These are phyloP conservation scores for Limnodromus scolopaceus DNA, from an alignment of 2,797 vertebrate species.

Conservation along the genomic window DNA sequence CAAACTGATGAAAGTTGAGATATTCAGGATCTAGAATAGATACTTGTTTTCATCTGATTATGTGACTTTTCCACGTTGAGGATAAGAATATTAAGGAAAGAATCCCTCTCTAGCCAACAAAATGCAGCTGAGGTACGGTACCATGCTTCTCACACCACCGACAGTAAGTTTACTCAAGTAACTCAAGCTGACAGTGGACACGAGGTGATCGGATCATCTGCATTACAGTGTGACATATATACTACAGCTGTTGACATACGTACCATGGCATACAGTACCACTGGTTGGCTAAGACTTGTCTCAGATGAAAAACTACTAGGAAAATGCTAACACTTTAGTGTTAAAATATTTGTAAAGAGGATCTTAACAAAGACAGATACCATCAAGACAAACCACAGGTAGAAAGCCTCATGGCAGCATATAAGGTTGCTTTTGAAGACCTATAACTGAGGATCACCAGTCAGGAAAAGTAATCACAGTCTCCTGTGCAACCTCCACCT, in stretches of 20 bases:
- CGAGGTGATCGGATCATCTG: accelerated
- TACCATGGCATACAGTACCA: background rate
- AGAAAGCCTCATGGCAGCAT: background rate
- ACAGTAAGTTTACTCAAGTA: background rate
- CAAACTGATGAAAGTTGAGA: background rate
- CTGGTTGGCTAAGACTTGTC: accelerated
- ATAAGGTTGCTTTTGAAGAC: background rate
- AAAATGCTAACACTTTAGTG: background rate
- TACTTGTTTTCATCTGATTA: background rate
- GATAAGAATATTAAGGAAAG: background rate
- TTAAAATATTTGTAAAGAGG: background rate
- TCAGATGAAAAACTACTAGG: background rate
- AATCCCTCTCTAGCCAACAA: background rate
- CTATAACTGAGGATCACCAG: accelerated
- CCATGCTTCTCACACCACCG: background rate
- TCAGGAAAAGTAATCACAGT: background rate
- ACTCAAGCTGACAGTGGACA: background rate
- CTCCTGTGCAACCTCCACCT: accelerated
- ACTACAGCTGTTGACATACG: background rate
- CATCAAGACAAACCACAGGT: background rate
- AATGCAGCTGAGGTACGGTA: background rate
- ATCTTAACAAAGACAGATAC: background rate
- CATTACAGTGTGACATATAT: too few species aligned
- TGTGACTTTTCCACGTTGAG: background rate
- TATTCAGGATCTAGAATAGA: background rate